These are phyloP conservation scores for Oppia nitens DNA, from an alignment of 1,140 invertebrate species.

Conservation along the genomic window DNA sequence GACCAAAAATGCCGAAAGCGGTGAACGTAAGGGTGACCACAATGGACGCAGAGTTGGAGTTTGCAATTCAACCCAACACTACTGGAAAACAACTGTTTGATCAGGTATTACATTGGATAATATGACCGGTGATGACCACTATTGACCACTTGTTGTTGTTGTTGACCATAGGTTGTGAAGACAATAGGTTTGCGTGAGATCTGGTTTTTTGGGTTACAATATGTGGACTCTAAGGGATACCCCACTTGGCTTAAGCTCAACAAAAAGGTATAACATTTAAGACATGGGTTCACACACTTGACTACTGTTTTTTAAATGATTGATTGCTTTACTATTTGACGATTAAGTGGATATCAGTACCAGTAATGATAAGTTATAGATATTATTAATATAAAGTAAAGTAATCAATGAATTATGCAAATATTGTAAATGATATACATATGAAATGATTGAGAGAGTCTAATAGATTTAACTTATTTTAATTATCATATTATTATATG, in stretches of 20 bases:
- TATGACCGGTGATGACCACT: too few relatives aligned
- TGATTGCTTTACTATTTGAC: too few relatives aligned
- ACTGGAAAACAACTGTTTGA: constrained; percentile 99
- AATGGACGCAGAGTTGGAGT: constrained; percentile 99
- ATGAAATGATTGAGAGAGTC: too few relatives aligned
- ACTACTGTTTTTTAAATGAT: too few relatives aligned
- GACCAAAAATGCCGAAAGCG: constrained; percentile 29
- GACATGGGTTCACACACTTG: too few relatives aligned
- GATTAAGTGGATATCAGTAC: too few relatives aligned
- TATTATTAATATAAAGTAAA: too few relatives aligned
- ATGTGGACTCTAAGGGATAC: constrained; percentile 92
- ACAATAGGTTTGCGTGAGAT: constrained; percentile 97
- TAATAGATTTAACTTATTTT: too few relatives aligned
- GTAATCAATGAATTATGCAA: too few relatives aligned
- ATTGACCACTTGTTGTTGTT: constrained; percentile 7
- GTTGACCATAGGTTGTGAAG: constrained; percentile 73
- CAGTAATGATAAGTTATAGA: too few relatives aligned
- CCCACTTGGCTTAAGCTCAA: constrained; percentile 98
- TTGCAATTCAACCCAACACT: constrained; percentile 97
- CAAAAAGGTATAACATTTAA: constrained; percentile 64
- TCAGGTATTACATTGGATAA: constrained; percentile 53
- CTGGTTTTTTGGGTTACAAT: constrained; percentile 99
- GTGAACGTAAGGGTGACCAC: constrained; percentile 98
- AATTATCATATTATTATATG: too few relatives aligned
- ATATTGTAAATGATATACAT: too few relatives aligned